Conservation (phyloP, 2,888 invertebrate species). For the Adelognathus sp. region DNA sequence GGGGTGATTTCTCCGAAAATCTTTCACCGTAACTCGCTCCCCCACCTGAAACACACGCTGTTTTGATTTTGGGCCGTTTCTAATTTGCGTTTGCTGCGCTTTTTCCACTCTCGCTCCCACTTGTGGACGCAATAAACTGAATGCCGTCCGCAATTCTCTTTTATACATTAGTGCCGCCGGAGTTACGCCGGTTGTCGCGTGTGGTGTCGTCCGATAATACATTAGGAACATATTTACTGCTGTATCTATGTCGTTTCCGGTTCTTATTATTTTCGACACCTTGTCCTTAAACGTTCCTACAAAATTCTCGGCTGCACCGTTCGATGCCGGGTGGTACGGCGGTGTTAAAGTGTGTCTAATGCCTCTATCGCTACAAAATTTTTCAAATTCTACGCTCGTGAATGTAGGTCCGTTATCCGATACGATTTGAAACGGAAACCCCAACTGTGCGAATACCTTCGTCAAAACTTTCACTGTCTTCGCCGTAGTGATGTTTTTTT, state of each 20-base stretch:
- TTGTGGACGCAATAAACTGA: slow-evolving; percentile 21
- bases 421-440: slow-evolving; percentile 32
- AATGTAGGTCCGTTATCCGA: slow-evolving; percentile 49
- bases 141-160: slow-evolving; percentile 19
- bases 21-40: background rate
- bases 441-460: slow-evolving; percentile 43
- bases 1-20: background rate
- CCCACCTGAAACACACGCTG: background rate
- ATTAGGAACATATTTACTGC: too few species aligned
- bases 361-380: slow-evolving; percentile 26
- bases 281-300: slow-evolving; percentile 45
- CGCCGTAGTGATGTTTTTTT: slow-evolving; percentile 35
- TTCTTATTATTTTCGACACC: slow-evolving; percentile 16
- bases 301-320: slow-evolving; percentile 50
- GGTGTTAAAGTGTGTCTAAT: slow-evolving; percentile 40
- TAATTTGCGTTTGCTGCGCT: background rate
- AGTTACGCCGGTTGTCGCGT: slow-evolving; percentile 33
- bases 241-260: background rate
- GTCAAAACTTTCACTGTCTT: slow-evolving; percentile 40
- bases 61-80: background rate
- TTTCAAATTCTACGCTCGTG: slow-evolving; percentile 29
- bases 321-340: slow-evolving; percentile 55
- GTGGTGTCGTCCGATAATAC: slow-evolving; percentile 33
- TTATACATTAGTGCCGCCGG: slow-evolving; percentile 28
- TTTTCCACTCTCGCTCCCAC: background rate